phyloP scores from a whole-genome alignment of 1,140 invertebrate species.

The Pollicipes pollicipes region DNA sequence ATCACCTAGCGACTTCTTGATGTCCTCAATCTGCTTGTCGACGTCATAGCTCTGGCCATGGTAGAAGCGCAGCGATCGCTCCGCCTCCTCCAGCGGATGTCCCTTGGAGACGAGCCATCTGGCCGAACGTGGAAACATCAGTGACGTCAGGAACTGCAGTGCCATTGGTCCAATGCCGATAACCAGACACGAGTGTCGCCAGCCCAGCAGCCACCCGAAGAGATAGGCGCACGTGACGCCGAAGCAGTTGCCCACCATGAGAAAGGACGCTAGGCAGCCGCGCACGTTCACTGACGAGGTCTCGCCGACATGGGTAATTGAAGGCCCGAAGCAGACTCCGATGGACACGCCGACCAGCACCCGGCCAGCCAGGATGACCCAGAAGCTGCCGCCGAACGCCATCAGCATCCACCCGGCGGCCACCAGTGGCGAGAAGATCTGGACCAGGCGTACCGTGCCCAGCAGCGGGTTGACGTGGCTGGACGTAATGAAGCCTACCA shows the following conservation, averaged over 20 bases:
- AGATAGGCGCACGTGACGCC: neutral
- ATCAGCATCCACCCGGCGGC: neutral
- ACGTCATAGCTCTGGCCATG: neutral
- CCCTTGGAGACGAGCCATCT: neutral
- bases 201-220: neutral
- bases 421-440: neutral
- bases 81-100: neutral
- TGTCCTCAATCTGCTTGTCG: neutral
- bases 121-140: neutral
- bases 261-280: neutral
- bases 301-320: neutral
- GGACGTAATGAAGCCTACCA: neutral
- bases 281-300: neutral
- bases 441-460: neutral
- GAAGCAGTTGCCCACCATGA: neutral
- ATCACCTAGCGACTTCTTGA: neutral
- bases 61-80: neutral
- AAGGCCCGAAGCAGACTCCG: neutral
- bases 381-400: neutral
- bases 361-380: neutral
- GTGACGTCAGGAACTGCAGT: neutral
- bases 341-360: neutral
- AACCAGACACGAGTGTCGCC: neutral
- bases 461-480: neutral
- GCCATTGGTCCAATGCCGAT: neutral